Evolutionary conservation across 2,113 vertebrate genomes (phyloP), one percentile per base, ranked within the genome.

Genomic region (Benitochromis conjunctus): DNA sequence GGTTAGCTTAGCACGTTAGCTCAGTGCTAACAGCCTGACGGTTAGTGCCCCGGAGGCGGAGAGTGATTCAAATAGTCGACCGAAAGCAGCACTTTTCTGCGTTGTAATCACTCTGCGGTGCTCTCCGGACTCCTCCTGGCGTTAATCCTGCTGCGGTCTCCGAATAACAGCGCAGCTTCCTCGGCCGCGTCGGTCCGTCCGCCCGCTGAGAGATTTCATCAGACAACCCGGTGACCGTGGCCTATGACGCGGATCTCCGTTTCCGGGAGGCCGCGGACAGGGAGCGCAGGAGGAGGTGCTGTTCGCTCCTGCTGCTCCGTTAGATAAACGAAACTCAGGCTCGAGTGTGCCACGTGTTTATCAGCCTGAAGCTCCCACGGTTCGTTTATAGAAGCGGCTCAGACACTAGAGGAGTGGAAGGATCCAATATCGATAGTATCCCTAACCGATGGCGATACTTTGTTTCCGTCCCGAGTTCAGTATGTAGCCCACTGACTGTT

Each of bases 191-290:
- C 16, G 36, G 24, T 84, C 58, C 60, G 79, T 74, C 10, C 55
- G 56, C 74, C 54, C 51, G 16, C 56, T 24, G 10, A 9, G 71
- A 79, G 93, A 95, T 96, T 96, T 96, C 96, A 95, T 96, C 96
- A 96, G 96, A 96, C 88, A 94, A 3, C 18, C 16, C 9, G 92
- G 93, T 93, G 93, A 94, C 57, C 79, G 92, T 91, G 88, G 7
- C 3, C n/a, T 89, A 91, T 62, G 8, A 85, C 56, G 7, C 12
- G 48, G 0, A 3, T 26, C 9, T 31, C 38, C 53, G 53, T 6
- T 55, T 53, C 57, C 88, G 21, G 38, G 56, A 60, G 26, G 7
- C 29, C 3, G 58, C 7, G 3, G 6, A 26, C 80, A 93, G 94
- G 94, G 36, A 34, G 69, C 26, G 74, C 74, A 51, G 48, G 18